Evolutionary conservation across 2,888 invertebrate species (phyloP).

Genomic region (Periphyllus acericola): DNA sequence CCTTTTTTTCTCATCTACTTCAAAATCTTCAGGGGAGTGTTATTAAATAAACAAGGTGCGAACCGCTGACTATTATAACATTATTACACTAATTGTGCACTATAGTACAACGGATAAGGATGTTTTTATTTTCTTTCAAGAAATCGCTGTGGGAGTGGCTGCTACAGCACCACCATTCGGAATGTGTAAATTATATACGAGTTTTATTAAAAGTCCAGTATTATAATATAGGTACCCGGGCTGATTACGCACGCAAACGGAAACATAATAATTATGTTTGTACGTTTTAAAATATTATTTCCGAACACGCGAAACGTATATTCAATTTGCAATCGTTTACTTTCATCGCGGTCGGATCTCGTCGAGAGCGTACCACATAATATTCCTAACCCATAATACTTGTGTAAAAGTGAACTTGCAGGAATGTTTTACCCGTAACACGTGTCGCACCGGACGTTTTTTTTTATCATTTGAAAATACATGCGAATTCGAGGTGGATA

Average conservation of each 20-base stretch:
- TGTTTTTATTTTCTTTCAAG: neutral
- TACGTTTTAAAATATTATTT: neutral
- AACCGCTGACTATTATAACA: neutral
- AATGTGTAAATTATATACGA: neutral
- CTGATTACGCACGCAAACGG: neutral
- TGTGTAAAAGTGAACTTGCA: neutral
- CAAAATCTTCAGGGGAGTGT: neutral
- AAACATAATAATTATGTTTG: slow-evolving; percentile 14
- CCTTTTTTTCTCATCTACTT: neutral
- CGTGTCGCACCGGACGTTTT: neutral
- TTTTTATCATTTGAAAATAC: neutral
- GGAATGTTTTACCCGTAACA: neutral
- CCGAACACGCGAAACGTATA: neutral
- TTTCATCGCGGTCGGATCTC: slow-evolving; percentile 2
- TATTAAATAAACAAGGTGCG: slow-evolving; percentile 16
- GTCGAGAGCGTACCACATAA: neutral
- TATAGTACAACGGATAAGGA: neutral
- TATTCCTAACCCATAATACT: neutral
- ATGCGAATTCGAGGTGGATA: neutral
- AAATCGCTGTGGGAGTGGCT: neutral
- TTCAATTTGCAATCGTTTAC: slow-evolving; percentile 7
- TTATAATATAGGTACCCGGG: neutral
- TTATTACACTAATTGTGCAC: slow-evolving; percentile 5
- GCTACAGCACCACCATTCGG: neutral
- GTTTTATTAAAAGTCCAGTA: neutral